Evolutionary conservation across 2,888 invertebrate genomes (phyloP).

Genomic region (Diaprepes abbreviatus): DNA sequence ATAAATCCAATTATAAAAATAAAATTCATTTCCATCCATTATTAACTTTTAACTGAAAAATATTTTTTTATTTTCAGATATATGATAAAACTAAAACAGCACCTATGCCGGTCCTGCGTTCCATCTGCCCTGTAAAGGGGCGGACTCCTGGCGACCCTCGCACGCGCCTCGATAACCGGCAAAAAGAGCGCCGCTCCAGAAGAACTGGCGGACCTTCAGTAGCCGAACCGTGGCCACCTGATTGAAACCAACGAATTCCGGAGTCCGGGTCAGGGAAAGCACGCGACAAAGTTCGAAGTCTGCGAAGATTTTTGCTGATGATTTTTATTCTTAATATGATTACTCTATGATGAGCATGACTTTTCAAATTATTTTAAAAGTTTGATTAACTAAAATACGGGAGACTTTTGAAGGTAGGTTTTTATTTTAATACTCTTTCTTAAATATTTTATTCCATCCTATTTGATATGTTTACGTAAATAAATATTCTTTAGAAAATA

Average conservation of each 20-base stretch:
- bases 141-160: slow-evolving; percentile 55
- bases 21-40: too few species aligned
- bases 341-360: too few species aligned
- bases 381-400: background rate
- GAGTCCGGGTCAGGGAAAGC: slow-evolving; percentile 10
- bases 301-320: background rate
- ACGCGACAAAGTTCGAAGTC: slow-evolving; percentile 11
- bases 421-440: background rate
- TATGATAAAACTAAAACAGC: too few species aligned
- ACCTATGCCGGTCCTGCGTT: slow-evolving; percentile 49
- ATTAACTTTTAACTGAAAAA: too few species aligned
- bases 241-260: slow-evolving; percentile 28
- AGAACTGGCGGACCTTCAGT: slow-evolving; percentile 52
- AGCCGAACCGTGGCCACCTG: slow-evolving; percentile 41
- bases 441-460: background rate
- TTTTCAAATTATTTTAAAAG: too few species aligned
- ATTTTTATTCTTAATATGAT: background rate
- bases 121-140: slow-evolving; percentile 53
- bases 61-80: too few species aligned
- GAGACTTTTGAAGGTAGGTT: background rate
- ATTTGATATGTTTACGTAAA: too few species aligned
- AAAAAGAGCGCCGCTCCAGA: slow-evolving; percentile 56
- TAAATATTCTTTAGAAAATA: too few species aligned
- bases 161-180: slow-evolving; percentile 54
- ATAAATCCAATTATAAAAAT: too few species aligned